These are phyloP conservation scores for Ceuthmochares aereus DNA, from an alignment of 2,113 vertebrate genomes.

Conservation along the genomic window DNA sequence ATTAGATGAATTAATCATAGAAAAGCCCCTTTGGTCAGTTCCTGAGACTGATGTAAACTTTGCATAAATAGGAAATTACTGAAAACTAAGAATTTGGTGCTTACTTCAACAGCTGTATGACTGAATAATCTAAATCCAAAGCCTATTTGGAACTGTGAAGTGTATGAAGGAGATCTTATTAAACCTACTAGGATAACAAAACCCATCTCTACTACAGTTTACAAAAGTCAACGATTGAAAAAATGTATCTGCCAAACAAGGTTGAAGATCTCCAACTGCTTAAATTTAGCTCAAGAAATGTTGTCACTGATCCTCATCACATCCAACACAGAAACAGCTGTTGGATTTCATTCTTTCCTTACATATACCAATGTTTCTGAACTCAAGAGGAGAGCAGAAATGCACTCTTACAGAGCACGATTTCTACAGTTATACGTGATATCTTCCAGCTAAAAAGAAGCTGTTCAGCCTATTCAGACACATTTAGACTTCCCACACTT, in stretches of 20 bases:
- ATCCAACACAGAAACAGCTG: background rate
- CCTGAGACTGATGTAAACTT: background rate
- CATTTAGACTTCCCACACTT: background rate
- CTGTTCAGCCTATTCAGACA: background rate
- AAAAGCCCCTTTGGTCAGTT: background rate
- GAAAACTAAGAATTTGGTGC: background rate
- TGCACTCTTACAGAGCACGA: fast-evolving
- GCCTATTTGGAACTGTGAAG: background rate
- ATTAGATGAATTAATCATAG: background rate
- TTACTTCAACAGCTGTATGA: background rate
- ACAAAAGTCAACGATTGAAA: background rate
- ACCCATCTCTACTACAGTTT: background rate
- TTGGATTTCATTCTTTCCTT: background rate
- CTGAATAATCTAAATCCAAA: background rate
- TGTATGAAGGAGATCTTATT: background rate
- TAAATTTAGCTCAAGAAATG: background rate
- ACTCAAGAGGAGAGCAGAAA: background rate
- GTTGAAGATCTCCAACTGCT: background rate
- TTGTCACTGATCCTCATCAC: background rate
- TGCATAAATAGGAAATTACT: background rate
- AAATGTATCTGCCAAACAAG: background rate
- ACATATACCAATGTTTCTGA: background rate
- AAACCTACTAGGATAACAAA: background rate
- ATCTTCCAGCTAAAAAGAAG: background rate
- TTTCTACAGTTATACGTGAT: background rate